Evolutionary conservation across 2,113 vertebrate species (phyloP), one percentile per base, ranked within the genome.

Genomic region (Pterocles gutturalis): DNA sequence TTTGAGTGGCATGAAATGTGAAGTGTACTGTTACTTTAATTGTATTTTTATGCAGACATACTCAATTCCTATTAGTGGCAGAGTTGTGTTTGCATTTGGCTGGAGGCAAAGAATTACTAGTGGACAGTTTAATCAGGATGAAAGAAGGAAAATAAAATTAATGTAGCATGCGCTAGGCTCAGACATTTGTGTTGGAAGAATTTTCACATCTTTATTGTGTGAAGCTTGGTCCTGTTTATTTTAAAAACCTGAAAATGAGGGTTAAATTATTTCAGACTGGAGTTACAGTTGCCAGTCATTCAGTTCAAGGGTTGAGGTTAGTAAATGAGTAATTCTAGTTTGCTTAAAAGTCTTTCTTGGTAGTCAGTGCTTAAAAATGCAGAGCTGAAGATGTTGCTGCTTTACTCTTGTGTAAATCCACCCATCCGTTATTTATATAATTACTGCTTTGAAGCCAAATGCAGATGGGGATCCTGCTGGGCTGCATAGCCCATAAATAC

Each of bases 121-220:
- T 96, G 97, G 97, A 96, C 95, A 96, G 96, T 97, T 97, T 97
- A 97, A 97, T 97, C 94, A 89, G 96, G 84, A 97, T 94, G 96
- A 96, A 97, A 96, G 96, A 91, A 92, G 75, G 93, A 91, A 97
- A 97, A 97, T 96, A 91, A 97, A 97, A 97, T 96, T 97, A 97
- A 97, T 96, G 94, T 94, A 96, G 96, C 96, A 92, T 97, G 94
- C 7, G 4, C 71, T 51, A 60, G 70, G 85, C 87, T 95, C 88
- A 94, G 94, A 87, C 64, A 53, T 97, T 96, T 71, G 13, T 38
- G 46, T 41, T 93, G 67, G 89, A 92, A 88, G 88, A 89, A 48
- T 96, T 96, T 94, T 92, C 86, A 72, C 94, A 72, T 96, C 86
- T 94, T 96, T 95, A 85, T 81, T 91, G 78, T 49, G 70, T 89